phyloP scores from a whole-genome alignment of 2,888 invertebrate genomes.

The Antheraea assamensis region DNA sequence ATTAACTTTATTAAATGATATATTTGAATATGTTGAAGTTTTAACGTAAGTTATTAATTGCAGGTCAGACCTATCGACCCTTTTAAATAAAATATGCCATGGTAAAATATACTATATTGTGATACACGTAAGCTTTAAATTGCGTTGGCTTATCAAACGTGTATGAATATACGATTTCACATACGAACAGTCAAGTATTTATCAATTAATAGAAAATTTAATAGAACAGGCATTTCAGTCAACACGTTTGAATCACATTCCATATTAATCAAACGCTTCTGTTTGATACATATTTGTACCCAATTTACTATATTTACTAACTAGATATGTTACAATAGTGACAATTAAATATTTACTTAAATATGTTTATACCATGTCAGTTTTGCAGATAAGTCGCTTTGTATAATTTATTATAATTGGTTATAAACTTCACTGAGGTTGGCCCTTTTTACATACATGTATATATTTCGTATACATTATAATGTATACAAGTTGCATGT shows the following conservation, averaged over 20 bases:
- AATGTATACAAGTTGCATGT: too few relatives aligned
- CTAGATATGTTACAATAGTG: slow-evolving; percentile 49
- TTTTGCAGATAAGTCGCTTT: not conserved
- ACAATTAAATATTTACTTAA: slow-evolving; percentile 49
- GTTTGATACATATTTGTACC: slow-evolving; percentile 18
- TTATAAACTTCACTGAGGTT: not conserved
- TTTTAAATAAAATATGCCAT: not conserved
- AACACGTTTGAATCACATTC: slow-evolving; percentile 56
- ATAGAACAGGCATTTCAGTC: slow-evolving; percentile 67
- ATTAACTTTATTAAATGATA: not conserved
- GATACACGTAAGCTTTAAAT: not conserved
- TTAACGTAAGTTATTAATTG: not conserved
- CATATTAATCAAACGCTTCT: slow-evolving; percentile 42
- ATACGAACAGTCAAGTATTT: slow-evolving; percentile 77
- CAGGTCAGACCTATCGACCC: not conserved
- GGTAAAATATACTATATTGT: not conserved
- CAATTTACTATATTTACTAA: slow-evolving; percentile 30
- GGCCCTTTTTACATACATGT: not conserved
- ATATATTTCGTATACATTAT: too few relatives aligned
- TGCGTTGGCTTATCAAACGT: slow-evolving; percentile 28
- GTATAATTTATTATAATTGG: not conserved
- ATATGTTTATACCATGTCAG: not conserved
- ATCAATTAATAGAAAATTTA: slow-evolving; percentile 76
- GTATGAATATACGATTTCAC: slow-evolving; percentile 79
- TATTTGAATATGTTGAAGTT: not conserved